Percentiles rank a stretch among this genome's conserved stretches.
Conservation (phyloP, 2,113 vertebrate genomes). For the Gambusia holbrooki region DNA sequence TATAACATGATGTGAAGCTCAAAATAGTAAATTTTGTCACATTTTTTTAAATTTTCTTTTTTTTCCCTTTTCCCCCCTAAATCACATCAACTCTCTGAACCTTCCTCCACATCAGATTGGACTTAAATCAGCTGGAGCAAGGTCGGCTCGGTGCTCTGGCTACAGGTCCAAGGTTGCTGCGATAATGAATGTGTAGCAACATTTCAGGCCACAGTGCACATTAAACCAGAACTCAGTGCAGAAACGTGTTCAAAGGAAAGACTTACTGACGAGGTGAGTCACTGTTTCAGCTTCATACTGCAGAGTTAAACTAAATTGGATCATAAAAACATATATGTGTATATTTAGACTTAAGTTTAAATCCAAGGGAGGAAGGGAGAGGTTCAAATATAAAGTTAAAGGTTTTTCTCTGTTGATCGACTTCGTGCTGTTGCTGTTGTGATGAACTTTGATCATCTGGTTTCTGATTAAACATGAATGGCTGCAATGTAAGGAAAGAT, state of each 20-base stretch:
- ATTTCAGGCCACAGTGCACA: conserved; percentile 7
- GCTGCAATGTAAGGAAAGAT: not conserved
- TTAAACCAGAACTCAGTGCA: conserved; percentile 10
- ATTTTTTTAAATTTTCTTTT: too few relatives aligned
- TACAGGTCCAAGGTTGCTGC: conserved; percentile 73
- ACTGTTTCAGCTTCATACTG: conserved; percentile 1
- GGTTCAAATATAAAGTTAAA: not conserved
- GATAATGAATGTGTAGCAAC: conserved; percentile 50
- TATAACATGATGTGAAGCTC: too few relatives aligned
- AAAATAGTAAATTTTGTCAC: too few relatives aligned
- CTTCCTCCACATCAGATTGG: not conserved
- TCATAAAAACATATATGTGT: not conserved
- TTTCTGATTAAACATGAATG: not conserved
- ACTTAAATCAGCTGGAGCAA: conserved; percentile 27
- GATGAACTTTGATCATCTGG: conserved; percentile 23
- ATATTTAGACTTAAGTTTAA: not conserved
- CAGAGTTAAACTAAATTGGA: not conserved
- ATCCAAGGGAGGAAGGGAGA: not conserved
- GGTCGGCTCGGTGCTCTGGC: conserved; percentile 24
- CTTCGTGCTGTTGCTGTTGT: not conserved
- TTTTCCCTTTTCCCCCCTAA: not conserved
- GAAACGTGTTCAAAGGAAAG: conserved; percentile 15
- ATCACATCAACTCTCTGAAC: not conserved
- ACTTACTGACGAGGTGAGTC: conserved; percentile 45
- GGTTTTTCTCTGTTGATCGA: not conserved